Base-by-base conservation (phyloP, 2,888 invertebrate genomes). In the Osedax frankpressi region DNA sequence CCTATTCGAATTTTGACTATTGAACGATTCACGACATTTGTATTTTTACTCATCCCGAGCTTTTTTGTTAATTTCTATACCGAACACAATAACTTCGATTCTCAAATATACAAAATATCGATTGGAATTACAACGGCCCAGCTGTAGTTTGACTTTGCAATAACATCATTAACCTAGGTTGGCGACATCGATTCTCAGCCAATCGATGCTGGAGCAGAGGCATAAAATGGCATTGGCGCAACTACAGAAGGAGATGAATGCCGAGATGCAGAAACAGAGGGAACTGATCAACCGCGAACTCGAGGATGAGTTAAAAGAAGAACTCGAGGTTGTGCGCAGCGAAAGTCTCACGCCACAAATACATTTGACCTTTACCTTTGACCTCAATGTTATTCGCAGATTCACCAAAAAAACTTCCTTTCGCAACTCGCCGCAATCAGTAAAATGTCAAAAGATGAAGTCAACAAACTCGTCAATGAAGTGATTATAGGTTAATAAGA, bases 251-350 rank as follows among this genome's bases (percentile, higher is more conserved):
- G 82, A 83, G 74, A 81, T 82, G 81, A 77, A 80, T 65, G 74
- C 79, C 1, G 82, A 82, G 74, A 75, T 82, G 72, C 80, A 81
- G 76, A 79, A 78, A 73, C 78, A 79, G 73, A 79, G 78, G 71
- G 81, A 81, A 60, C 77, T 80, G n/a, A 78, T 83, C 24, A 82
- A 83, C 75, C 70, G 72, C 3, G 79, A 81, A 59, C 77, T 82
- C 63, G 81, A 82, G 75, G 62, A 70, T 0, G 80, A 81, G n/a
- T 77, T 83, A 1, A 78, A 80, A 74, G 77, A 77, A 25, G 81
- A 82, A 68, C 78, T 82, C 0, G 79, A 81, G 77, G 81, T 81
- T 70, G n/a, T n/a, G n/a, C n/a, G n/a, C n/a, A n/a, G n/a, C n/a
- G n/a, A n/a, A n/a, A n/a, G n/a, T n/a, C n/a, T n/a, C n/a, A n/a